These are phyloP conservation scores for Halictus quadricinctus DNA, from an alignment of 2,888 invertebrate genomes.

Conservation along the genomic window DNA sequence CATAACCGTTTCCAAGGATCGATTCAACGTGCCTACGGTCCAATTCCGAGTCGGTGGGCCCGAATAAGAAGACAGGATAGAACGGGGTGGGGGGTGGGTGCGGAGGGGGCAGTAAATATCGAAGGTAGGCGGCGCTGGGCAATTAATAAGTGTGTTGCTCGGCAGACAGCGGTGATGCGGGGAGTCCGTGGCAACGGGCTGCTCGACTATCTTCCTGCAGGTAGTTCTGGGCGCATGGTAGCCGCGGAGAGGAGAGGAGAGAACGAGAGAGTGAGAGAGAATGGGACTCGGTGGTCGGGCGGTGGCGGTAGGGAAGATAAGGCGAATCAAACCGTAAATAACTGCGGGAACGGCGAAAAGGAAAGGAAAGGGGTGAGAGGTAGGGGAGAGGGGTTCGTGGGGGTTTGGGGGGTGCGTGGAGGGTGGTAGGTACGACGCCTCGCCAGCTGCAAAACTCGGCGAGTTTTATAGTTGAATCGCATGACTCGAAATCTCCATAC, in stretches of 20 bases:
- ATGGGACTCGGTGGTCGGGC: slow-evolving; percentile 58
- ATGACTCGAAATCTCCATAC: slow-evolving; percentile 81
- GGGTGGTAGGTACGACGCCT: slow-evolving; percentile 76
- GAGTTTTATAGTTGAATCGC: slow-evolving; percentile 83
- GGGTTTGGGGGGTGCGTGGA: slow-evolving; percentile 46
- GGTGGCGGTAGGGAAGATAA: slow-evolving; percentile 76
- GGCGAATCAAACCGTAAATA: slow-evolving; percentile 83
- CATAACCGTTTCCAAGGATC: neutral
- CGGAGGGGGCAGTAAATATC: slow-evolving; percentile 63
- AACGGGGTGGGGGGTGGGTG: slow-evolving; percentile 56
- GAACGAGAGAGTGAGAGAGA: slow-evolving; percentile 55
- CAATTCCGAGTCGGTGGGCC: neutral
- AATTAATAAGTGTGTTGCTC: slow-evolving; percentile 55
- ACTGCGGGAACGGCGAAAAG: slow-evolving; percentile 80
- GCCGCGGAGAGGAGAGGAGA: slow-evolving; percentile 55
- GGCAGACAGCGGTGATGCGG: slow-evolving; percentile 38
- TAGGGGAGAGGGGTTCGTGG: slow-evolving; percentile 37
- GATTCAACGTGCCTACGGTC: neutral
- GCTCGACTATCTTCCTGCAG: slow-evolving; percentile 74
- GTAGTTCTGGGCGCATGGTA: slow-evolving; percentile 69
- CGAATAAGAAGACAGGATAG: neutral
- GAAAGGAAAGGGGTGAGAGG: slow-evolving; percentile 68
- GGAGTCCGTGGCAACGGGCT: slow-evolving; percentile 40
- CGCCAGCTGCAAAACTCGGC: slow-evolving; percentile 81
- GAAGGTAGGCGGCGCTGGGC: slow-evolving; percentile 51